Evolutionary conservation across 2,113 vertebrate species (phyloP), one percentile per base, ranked within the genome.

Genomic region (Coturnix japonica): DNA sequence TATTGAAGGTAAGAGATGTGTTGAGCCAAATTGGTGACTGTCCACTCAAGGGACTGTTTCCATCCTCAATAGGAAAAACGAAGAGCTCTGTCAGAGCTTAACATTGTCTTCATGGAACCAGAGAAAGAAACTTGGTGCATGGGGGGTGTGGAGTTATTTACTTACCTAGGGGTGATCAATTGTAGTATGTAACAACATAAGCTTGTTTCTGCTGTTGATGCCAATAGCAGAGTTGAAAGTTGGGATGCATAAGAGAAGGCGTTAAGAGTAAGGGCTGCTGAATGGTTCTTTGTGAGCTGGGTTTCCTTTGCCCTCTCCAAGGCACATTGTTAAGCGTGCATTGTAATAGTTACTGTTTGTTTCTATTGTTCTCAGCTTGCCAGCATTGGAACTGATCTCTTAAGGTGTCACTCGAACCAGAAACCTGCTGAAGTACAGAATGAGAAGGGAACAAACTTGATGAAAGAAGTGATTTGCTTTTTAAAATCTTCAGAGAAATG

Each of bases 1-100:
- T 66, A 26, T 30, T 77, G 43, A 82, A 80, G 21, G 35, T 6
- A 26, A 37, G 60, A 59, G 41, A 21, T 43, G 30, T 1, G 2
- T 0, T 28, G 35, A 57, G 39, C 37, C 22, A 26, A 9, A 30
- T 39, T 18, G 8, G n/a, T 31, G 61, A 70, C 9, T 0, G 0
- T 28, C 33, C 17, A 13, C 46, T 8, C 41, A 26, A 70, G 26
- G 59, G 46, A 8, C 15, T 37, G 2, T 49, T 66, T 60, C 9
- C 4, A 3, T 74, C 11, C 15, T 23, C 17, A 13, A 31, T 13
- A 8, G 33, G 14, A 67, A 28, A 31, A 57, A 6, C 4, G 18
- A 0, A 31, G 54, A 81, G 3, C 37, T 19, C 30, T 26, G 2
- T 39, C 19, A 30, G 54, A 72, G n/a, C 7, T 31, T 59, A 37